phyloP scores from a whole-genome alignment of 2,888 invertebrate genomes.

The Hyles lineata region DNA sequence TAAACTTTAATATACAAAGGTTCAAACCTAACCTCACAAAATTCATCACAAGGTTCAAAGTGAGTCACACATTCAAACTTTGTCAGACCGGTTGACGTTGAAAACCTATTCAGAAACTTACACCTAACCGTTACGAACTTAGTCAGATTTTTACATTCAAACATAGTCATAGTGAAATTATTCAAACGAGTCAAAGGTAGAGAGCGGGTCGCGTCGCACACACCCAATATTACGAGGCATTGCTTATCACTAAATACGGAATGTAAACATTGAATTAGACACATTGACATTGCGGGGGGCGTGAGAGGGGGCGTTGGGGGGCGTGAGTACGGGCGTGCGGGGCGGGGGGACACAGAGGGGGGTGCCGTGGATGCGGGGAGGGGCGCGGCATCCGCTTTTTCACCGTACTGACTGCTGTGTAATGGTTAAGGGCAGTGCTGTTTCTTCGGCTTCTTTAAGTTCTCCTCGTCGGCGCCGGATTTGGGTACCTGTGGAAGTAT shows the following conservation, averaged over 20 bases:
- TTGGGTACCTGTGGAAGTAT: slow-evolving; percentile 64
- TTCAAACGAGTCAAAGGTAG: slow-evolving; percentile 4
- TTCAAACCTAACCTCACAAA: slow-evolving; percentile 1
- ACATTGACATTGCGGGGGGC: not conserved
- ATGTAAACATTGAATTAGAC: slow-evolving; percentile 20
- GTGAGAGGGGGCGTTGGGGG: slow-evolving; percentile 1
- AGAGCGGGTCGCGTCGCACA: slow-evolving; percentile 13
- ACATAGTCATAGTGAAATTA: slow-evolving; percentile 11
- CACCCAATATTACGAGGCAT: slow-evolving; percentile 4
- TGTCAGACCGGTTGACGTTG: not conserved
- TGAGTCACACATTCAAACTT: slow-evolving; percentile 10
- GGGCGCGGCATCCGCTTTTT: slow-evolving; percentile 63
- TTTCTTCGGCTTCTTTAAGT: slow-evolving; percentile 91
- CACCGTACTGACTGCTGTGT: slow-evolving; percentile 77
- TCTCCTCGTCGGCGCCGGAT: slow-evolving; percentile 90
- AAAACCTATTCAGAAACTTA: slow-evolving; percentile 15
- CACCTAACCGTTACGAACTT: slow-evolving; percentile 7
- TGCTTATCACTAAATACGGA: slow-evolving; percentile 12
- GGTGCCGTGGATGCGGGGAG: slow-evolving; percentile 11
- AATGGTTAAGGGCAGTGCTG: slow-evolving; percentile 89
- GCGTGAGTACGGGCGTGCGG: slow-evolving; percentile 26
- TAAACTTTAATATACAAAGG: slow-evolving; percentile 8
- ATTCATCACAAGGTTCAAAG: not conserved
- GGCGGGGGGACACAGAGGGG: slow-evolving; percentile 15
- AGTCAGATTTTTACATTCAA: slow-evolving; percentile 15